Base-by-base conservation (phyloP, 2,113 vertebrate genomes). In the Fregetta grallaria region DNA sequence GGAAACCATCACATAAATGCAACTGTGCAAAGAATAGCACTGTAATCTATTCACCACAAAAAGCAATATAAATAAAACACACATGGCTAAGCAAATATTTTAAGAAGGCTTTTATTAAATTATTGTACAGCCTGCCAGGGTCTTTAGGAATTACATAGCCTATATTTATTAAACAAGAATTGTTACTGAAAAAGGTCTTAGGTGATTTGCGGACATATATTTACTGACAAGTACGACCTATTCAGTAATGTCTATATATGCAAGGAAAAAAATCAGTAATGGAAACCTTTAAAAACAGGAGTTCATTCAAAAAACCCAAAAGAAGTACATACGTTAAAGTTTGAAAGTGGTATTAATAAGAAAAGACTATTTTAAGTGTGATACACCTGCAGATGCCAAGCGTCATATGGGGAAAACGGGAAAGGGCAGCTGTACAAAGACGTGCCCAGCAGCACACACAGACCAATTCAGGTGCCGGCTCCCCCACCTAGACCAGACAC, bases 41-140 rank as follows among this genome's bases (percentile, higher is more conserved):
- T 73, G 70, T 38, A 78, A 89, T 58, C 58, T 76, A 59, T 44
- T 91, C 92, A 91, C 70, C 53, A 82, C 29, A 65, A 94, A 93
- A 94, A 72, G 80, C 5, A 3, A n/a, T 44, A 90, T 13, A 92
- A 94, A 96, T 86, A 94, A 94, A 92, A 47, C 78, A 88, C 77
- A 76, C 45, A 53, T n/a, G 38, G 53, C 62, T 76, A 88, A 79
- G 63, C 55, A 92, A 92, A 92, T 62, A 45, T 38, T 93, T 92
- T 80, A 90, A 93, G 83, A 44, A 76, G 77, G 84, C 65, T 95
- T 96, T 92, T 87, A 92, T 94, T 93, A 88, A 90, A 71, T 63
- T 3, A 80, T 29, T 59, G 40, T 34, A 67, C 32, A 86, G 73
- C 44, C 58, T 86, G 50, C 23, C 80, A 90, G 32, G 29, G 29